These are phyloP conservation scores for Apantesis nais DNA, from an alignment of 2,888 invertebrate species.

Conservation along the genomic window DNA sequence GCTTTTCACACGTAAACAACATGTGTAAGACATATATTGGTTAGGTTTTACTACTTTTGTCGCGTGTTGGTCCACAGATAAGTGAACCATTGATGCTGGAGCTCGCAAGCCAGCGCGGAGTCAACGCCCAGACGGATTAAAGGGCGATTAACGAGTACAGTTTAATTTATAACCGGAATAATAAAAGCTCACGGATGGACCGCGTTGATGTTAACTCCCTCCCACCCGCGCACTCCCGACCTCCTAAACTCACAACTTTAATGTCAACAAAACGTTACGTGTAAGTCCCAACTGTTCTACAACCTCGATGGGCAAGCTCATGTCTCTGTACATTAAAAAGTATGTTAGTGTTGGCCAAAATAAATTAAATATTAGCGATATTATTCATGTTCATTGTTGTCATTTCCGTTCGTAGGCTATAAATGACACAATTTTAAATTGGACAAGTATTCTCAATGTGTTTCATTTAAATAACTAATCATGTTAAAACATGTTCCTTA, in stretches of 20 bases:
- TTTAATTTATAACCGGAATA: slow-evolving; percentile 83
- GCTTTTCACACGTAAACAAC: slow-evolving; percentile 64
- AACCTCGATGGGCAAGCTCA: not conserved
- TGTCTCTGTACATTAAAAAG: not conserved
- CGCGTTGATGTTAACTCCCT: slow-evolving; percentile 43
- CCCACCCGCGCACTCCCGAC: slow-evolving; percentile 47
- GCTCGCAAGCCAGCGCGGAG: slow-evolving; percentile 60
- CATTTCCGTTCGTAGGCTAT: not conserved
- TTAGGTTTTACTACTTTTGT: slow-evolving; percentile 66
- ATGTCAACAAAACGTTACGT: slow-evolving; percentile 66
- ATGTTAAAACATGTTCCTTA: not conserved
- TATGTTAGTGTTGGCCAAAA: not conserved
- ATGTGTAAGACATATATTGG: slow-evolving; percentile 54
- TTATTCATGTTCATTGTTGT: not conserved
- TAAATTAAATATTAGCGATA: not conserved
- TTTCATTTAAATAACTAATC: not conserved
- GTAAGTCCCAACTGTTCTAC: slow-evolving; percentile 18
- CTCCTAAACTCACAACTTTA: slow-evolving; percentile 62
- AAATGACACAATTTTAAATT: not conserved
- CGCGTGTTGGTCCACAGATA: slow-evolving; percentile 57
- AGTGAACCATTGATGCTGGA: slow-evolving; percentile 60
- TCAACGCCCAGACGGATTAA: slow-evolving; percentile 84
- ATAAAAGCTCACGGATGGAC: slow-evolving; percentile 75
- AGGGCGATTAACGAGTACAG: slow-evolving; percentile 81
- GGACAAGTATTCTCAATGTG: not conserved